These are phyloP conservation scores for Burhinus bistriatus DNA, from an alignment of 2,113 vertebrate species.

Conservation along the genomic window DNA sequence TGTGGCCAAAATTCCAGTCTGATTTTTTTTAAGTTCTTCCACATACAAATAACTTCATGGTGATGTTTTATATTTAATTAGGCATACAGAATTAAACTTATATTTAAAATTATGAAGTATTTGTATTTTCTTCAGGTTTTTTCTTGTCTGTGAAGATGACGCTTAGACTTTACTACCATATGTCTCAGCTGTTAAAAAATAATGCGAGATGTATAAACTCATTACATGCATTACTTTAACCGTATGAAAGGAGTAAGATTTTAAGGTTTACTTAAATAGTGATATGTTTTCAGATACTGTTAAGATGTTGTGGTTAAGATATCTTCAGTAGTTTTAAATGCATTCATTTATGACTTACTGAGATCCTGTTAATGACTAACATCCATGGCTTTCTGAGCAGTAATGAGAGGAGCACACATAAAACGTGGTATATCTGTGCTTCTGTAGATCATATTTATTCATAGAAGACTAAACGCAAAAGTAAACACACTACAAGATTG, in stretches of 20 bases:
- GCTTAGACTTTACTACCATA: neutral
- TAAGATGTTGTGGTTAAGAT: too few species aligned
- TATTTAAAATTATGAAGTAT: neutral
- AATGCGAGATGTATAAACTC: neutral
- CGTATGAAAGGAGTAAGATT: neutral
- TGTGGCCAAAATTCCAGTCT: neutral
- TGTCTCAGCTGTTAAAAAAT: neutral
- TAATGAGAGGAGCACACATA: neutral
- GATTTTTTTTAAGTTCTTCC: neutral
- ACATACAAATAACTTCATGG: neutral
- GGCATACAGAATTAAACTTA: neutral
- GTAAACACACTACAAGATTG: neutral
- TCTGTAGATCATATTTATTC: conserved; percentile 5
- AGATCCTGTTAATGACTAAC: neutral
- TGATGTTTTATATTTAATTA: neutral
- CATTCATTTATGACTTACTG: neutral
- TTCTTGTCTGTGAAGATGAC: neutral
- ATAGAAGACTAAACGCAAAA: neutral
- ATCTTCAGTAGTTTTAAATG: neutral
- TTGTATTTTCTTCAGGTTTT: neutral
- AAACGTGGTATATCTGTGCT: neutral
- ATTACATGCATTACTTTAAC: neutral
- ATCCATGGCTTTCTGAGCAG: neutral
- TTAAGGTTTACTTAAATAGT: neutral
- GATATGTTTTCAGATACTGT: neutral